phyloP scores from a whole-genome alignment of 2,797 vertebrate species.

The Dallia pectoralis region DNA sequence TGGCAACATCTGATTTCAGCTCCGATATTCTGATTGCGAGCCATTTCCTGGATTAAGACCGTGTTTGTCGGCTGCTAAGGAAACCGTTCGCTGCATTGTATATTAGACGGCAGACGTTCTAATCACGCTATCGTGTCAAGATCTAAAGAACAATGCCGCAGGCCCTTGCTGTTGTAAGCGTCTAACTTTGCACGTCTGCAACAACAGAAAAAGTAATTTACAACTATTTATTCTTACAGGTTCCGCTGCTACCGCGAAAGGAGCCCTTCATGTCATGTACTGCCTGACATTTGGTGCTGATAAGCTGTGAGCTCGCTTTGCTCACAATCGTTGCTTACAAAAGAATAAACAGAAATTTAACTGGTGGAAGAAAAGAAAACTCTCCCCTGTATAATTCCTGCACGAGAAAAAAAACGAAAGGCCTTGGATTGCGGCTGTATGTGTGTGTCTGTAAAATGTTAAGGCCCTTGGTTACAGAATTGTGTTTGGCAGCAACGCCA shows the following conservation, averaged over 20 bases:
- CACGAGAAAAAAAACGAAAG: conserved; percentile 74
- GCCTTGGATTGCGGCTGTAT: conserved; percentile 75
- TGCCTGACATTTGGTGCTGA: not conserved
- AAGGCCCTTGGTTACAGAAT: conserved; percentile 78
- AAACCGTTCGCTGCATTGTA: conserved; percentile 72
- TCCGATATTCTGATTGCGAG: conserved; percentile 83
- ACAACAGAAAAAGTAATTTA: not conserved
- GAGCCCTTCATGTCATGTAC: not conserved
- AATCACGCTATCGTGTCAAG: conserved; percentile 67
- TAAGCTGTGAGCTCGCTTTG: not conserved
- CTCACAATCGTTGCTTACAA: not conserved
- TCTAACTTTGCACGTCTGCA: not conserved
- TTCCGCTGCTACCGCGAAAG: not conserved
- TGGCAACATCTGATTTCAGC: conserved; percentile 87
- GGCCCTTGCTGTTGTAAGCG: not conserved
- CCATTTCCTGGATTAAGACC: conserved; percentile 84
- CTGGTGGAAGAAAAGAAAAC: not conserved
- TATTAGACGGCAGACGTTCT: conserved; percentile 73
- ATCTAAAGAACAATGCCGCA: conserved; percentile 32
- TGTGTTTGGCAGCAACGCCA: conserved; percentile 83
- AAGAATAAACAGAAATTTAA: conserved; percentile 11
- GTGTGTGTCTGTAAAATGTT: conserved; percentile 83
- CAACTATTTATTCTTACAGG: not conserved
- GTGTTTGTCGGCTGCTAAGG: conserved; percentile 77
- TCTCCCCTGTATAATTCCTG: not conserved